phyloP scores from a whole-genome alignment of 1,140 invertebrate species.

The Drosophila carrolli region DNA sequence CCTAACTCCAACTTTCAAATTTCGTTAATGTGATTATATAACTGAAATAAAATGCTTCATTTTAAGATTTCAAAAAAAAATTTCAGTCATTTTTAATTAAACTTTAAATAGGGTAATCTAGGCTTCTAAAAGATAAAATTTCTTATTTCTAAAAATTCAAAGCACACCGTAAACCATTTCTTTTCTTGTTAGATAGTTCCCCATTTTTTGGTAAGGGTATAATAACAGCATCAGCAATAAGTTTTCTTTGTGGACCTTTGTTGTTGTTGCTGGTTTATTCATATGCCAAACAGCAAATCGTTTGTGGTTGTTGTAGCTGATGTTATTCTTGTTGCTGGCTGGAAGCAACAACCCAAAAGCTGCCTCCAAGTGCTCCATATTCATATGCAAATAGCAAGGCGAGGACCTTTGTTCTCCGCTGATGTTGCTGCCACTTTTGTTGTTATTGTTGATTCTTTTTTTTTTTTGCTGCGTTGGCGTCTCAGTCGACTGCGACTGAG shows the following conservation, averaged over 20 bases:
- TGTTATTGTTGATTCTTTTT: slow-evolving; percentile 32
- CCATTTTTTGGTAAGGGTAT: slow-evolving; percentile 29
- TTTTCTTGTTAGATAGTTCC: not conserved
- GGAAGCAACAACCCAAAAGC: slow-evolving; percentile 58
- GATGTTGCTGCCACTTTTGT: slow-evolving; percentile 29
- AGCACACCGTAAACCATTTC: not conserved
- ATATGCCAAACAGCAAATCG: slow-evolving; percentile 66
- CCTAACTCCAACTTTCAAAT: too few species aligned
- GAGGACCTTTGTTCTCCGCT: slow-evolving; percentile 67
- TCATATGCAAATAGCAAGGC: slow-evolving; percentile 77
- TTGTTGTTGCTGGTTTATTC: slow-evolving; percentile 65
- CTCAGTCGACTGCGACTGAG: slow-evolving; percentile 15
- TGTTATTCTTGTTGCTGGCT: slow-evolving; percentile 27
- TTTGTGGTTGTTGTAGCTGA: slow-evolving; percentile 38
- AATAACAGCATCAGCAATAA: slow-evolving; percentile 47
- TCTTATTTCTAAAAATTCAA: too few species aligned
- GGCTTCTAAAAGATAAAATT: too few species aligned
- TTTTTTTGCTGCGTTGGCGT: slow-evolving; percentile 51
- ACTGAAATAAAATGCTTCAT: too few species aligned
- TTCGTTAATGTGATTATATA: too few species aligned
- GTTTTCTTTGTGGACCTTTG: slow-evolving; percentile 40
- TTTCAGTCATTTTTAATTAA: too few species aligned
- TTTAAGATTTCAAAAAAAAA: too few species aligned
- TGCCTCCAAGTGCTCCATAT: slow-evolving; percentile 63
- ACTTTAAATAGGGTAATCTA: too few species aligned